These are phyloP conservation scores for Troilus luridus DNA, from an alignment of 2,888 invertebrate genomes.

Conservation along the genomic window DNA sequence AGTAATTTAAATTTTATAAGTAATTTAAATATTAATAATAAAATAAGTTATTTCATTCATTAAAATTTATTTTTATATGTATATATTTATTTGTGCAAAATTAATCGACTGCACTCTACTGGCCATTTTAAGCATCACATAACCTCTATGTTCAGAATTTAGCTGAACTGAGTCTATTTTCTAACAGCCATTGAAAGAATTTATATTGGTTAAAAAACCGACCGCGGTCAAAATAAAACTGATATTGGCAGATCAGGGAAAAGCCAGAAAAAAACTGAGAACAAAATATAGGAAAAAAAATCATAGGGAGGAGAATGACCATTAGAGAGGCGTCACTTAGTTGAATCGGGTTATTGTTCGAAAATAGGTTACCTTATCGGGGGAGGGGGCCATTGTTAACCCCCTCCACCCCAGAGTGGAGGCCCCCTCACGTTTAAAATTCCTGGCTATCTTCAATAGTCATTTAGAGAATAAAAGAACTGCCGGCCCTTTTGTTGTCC, in stretches of 20 bases:
- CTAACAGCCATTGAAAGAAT: background rate
- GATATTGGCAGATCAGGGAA: background rate
- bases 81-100: no score
- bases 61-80: no score
- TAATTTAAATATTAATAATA: no score
- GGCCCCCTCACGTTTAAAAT: slow-evolving; percentile 35
- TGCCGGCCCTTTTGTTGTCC: background rate
- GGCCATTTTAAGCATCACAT: no score
- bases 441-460: slow-evolving; percentile 18
- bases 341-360: slow-evolving; percentile 34
- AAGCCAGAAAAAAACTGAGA: background rate
- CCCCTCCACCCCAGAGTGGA: background rate
- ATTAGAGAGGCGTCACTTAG: slow-evolving; percentile 29
- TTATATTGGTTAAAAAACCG: background rate
- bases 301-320: background rate
- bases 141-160: no score
- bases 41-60: no score
- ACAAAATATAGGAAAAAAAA: slow-evolving; percentile 2
- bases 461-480: slow-evolving; percentile 23
- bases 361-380: slow-evolving; percentile 48
- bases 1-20: no score
- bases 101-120: no score
- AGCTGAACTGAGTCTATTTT: background rate
- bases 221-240: background rate
- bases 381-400: background rate